Base-by-base conservation (phyloP, 2,113 vertebrate genomes). In the Melanostigma gelatinosum region DNA sequence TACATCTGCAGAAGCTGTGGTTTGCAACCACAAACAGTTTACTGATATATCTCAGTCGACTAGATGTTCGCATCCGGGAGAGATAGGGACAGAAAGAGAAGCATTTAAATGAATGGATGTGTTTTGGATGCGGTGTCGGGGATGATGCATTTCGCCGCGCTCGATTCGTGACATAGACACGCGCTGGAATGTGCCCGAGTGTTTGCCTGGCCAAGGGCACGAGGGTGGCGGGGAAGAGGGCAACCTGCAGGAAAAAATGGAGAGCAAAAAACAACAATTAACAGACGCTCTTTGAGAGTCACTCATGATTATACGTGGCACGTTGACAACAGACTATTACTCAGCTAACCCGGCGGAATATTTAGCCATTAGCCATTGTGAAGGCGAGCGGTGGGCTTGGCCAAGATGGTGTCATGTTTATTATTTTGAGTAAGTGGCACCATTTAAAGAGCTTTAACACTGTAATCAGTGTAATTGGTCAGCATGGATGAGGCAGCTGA, bases 271-370 rank as follows among this genome's bases (percentile, higher is more conserved):
- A 50, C 1, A 96, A 93, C 93, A 95, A 94, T 96, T 95, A 95
- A 75, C 76, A 83, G 87, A 85, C 84, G 84, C 92, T 94, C 90
- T 91, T 89, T 88, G 75, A 88, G 87, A 93, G 72, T 88, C 88
- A 50, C 89, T 93, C 92, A 92, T 96, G 96, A 97, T 96, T 96
- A 94, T 84, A 92, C 89, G 88, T 95, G 94, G 88, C 94, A 88
- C 94, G 93, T 93, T 87, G 93, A 96, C 94, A 96, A 93, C 92
- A 94, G 86, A 93, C 94, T 95, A 96, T 97, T 96, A 95, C 90
- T 92, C 90, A 93, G 89, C 90, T 87, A 91, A 91, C 94, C 95
- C 94, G 93, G 91, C 87, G 90, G 92, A 95, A 94, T 95, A 93
- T 94, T 94, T 91, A 85, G 81, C 93, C 88, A 90, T 96, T 95